A percentile compares a stretch with the other conserved stretches of the same genome.
phyloP scores from a whole-genome alignment of 2,888 invertebrate species.

The Cantharis nigra region DNA sequence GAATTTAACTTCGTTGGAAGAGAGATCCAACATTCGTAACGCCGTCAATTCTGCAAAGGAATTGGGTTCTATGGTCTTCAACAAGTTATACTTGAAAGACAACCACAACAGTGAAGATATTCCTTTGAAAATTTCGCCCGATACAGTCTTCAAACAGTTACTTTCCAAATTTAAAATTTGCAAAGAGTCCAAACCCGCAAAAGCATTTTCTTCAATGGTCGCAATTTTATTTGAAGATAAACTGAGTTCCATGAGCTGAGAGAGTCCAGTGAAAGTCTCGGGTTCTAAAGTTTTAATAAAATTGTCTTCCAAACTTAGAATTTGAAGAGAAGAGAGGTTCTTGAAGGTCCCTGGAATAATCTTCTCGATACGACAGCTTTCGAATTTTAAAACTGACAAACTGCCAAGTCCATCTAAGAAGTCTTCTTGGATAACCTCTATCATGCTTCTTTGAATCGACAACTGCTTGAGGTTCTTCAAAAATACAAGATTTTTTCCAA shows the following conservation, averaged over 20 bases:
- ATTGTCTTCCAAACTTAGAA: not conserved
- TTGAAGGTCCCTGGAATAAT: not conserved
- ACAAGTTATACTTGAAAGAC: not conserved
- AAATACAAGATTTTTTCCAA: not conserved
- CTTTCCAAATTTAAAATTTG: not conserved
- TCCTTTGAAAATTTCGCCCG: not conserved
- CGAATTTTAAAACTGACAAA: not conserved
- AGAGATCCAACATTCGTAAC: not conserved
- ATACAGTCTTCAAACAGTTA: not conserved
- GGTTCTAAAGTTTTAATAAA: not conserved
- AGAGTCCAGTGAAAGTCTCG: not conserved
- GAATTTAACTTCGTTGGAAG: not conserved
- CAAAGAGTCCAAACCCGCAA: not conserved
- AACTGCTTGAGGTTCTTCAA: not conserved
- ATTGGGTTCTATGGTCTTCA: not conserved
- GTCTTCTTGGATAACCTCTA: not conserved
- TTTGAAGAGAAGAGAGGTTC: not conserved
- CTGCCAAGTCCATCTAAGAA: not conserved
- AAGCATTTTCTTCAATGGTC: not conserved
- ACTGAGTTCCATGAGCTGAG: not conserved
- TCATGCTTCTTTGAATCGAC: not conserved
- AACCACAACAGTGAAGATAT: not conserved
- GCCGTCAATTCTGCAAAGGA: not conserved
- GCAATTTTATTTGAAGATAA: not conserved
- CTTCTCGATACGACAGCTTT: not conserved